Base-by-base conservation (phyloP, 2,113 vertebrate species). In the Rhinichthys klamathensis region DNA sequence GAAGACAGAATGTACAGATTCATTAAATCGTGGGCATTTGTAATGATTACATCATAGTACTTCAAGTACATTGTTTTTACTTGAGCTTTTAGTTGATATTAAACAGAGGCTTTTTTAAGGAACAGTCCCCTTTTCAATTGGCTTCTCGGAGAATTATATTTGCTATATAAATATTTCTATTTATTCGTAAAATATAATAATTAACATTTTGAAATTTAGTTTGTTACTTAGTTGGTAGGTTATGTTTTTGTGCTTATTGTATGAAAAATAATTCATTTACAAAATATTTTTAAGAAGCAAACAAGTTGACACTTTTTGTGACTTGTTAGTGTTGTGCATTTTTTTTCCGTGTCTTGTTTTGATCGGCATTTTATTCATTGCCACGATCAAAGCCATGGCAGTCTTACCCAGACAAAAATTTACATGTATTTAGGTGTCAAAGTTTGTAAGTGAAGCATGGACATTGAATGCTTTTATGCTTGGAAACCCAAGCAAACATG, bases 401-500 rank as follows among this genome's bases (percentile, higher is more conserved):
- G 84, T 80, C 35, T 79, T 9, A 79, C 21, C 75, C 77, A 80
- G 86, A 82, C 23, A 86, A 51, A 51, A 86, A 85, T 84, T 76
- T 83, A 76, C 84, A 84, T 80, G 79, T 73, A 82, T 74, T 81
- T 72, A 12, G 6, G 80, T 87, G 91, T 92, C 85, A 88, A 90
- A 86, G 69, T 83, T 16, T 51, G 32, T 91, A 92, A 92, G 93
- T 90, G 21, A 2, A 83, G 65, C 11, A 74, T 54, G 81, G 87
- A 87, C 86, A 89, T 89, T 76, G 83, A 86, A 84, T 89, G 87
- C 86, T 60, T 89, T 89, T 91, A 89, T 90, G 90, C 87, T 72
- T 83, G 92, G 93, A 93, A 93, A 93, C 91, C 89, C 88, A 92
- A 91, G 91, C 90, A 93, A 94, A 93, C 92, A 90, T 89, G 91